Evolutionary conservation across 2,113 vertebrate genomes (phyloP).

Genomic region (Chrysochloris asiatica): DNA sequence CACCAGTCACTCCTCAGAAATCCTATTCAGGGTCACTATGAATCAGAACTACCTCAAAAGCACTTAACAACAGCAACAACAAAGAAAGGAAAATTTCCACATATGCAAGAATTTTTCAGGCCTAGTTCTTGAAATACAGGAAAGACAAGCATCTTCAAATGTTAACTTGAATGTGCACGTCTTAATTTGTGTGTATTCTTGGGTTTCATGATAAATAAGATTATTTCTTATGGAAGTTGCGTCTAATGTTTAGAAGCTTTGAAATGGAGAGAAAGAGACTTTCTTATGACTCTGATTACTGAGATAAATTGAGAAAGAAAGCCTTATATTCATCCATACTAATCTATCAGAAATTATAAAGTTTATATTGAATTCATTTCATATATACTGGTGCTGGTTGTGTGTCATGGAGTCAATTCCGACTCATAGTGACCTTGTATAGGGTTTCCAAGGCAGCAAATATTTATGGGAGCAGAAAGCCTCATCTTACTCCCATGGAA

Average conservation of each 20-base stretch:
- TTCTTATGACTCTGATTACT: background rate
- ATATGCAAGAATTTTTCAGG: background rate
- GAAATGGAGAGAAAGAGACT: background rate
- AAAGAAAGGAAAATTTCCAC: background rate
- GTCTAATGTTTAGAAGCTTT: constrained; percentile 7
- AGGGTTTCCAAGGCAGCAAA: too few relatives aligned
- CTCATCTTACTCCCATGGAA: too few relatives aligned
- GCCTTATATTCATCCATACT: background rate
- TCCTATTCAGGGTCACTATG: too few relatives aligned
- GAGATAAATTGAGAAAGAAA: background rate
- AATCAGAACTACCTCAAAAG: too few relatives aligned
- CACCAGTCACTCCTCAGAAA: too few relatives aligned
- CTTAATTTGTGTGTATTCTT: background rate
- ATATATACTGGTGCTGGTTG: too few relatives aligned
- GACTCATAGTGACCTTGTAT: too few relatives aligned
- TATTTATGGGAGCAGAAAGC: too few relatives aligned
- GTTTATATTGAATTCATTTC: constrained; percentile 18
- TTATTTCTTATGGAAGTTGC: constrained; percentile 24
- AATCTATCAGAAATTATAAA: constrained; percentile 29
- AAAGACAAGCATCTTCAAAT: background rate
- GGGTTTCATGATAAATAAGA: background rate
- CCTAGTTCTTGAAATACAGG: background rate
- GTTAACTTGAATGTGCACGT: background rate
- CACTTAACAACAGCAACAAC: too few relatives aligned
- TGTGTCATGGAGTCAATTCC: too few relatives aligned